phyloP scores from a whole-genome alignment of 2,113 vertebrate genomes.

The Rallus limicola region DNA sequence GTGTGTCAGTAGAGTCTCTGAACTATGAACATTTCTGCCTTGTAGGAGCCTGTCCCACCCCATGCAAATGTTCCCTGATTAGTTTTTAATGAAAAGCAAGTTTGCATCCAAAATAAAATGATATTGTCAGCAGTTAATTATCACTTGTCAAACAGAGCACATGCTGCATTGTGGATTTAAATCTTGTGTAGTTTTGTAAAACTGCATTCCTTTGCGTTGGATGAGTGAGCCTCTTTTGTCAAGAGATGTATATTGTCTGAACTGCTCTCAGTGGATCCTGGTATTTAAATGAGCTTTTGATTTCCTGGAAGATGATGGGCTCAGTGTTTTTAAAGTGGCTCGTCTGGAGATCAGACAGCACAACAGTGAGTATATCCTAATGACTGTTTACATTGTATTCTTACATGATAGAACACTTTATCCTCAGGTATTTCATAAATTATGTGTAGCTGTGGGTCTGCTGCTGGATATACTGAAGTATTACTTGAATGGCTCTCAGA shows the following conservation, averaged over 20 bases:
- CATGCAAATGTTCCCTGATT: constrained; percentile 27
- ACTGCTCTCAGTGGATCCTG: background rate
- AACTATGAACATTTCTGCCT: background rate
- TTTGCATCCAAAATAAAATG: constrained; percentile 69
- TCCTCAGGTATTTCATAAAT: background rate
- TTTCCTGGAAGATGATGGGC: constrained; percentile 15
- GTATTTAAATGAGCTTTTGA: constrained; percentile 13
- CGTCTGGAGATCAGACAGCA: background rate
- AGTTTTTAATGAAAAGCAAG: constrained; percentile 68
- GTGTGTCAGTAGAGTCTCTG: background rate
- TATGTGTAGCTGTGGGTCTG: background rate
- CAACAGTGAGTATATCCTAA: background rate
- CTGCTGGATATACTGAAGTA: background rate
- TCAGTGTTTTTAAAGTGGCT: background rate
- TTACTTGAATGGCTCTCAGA: background rate
- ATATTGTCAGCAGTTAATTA: constrained; percentile 78
- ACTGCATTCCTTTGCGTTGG: background rate
- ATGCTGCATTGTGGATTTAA: constrained; percentile 54
- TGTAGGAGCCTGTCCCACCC: background rate
- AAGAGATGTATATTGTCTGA: constrained; percentile 18
- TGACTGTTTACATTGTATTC: background rate
- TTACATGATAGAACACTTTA: background rate
- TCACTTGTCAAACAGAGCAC: constrained; percentile 70
- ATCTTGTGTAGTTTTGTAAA: constrained; percentile 21
- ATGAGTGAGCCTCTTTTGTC: background rate